phyloP scores from a whole-genome alignment of 2,888 invertebrate species.

The Cinara cedri region DNA sequence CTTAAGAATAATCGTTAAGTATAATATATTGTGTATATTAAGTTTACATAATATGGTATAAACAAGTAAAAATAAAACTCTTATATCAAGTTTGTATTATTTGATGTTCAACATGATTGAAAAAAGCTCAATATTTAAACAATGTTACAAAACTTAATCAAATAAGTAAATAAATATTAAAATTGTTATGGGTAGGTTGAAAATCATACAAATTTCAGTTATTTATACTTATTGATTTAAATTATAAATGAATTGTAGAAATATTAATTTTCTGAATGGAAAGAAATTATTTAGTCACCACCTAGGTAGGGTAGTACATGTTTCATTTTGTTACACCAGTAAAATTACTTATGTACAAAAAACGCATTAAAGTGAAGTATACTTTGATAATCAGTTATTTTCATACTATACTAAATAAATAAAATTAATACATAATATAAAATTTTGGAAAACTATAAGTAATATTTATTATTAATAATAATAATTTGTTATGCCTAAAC shows the following conservation, averaged over 20 bases:
- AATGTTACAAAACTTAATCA: slow-evolving; percentile 48
- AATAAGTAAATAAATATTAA: slow-evolving; percentile 48
- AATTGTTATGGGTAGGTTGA: slow-evolving; percentile 39
- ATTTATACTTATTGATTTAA: background rate
- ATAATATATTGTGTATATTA: slow-evolving; percentile 49
- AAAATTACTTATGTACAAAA: slow-evolving; percentile 37
- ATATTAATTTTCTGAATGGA: slow-evolving; percentile 31
- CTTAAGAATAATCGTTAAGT: slow-evolving; percentile 27
- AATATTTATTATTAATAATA: slow-evolving; percentile 45
- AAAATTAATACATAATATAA: slow-evolving; percentile 50
- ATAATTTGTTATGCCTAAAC: slow-evolving; percentile 53
- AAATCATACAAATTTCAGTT: slow-evolving; percentile 34
- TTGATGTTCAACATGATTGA: slow-evolving; percentile 32
- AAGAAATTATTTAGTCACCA: slow-evolving; percentile 13
- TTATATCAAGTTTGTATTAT: slow-evolving; percentile 26
- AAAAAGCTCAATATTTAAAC: slow-evolving; percentile 43
- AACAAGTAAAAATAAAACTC: slow-evolving; percentile 50
- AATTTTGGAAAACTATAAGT: slow-evolving; percentile 51
- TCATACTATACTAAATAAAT: slow-evolving; percentile 42
- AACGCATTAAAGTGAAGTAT: slow-evolving; percentile 32
- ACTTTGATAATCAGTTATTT: slow-evolving; percentile 39
- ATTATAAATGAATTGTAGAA: slow-evolving; percentile 16
- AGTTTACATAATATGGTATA: slow-evolving; percentile 50
- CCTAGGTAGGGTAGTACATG: slow-evolving; percentile 14
- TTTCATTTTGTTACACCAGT: slow-evolving; percentile 8